Base-by-base conservation (phyloP, 1,140 invertebrate genomes). In the Drosophila takahashii region DNA sequence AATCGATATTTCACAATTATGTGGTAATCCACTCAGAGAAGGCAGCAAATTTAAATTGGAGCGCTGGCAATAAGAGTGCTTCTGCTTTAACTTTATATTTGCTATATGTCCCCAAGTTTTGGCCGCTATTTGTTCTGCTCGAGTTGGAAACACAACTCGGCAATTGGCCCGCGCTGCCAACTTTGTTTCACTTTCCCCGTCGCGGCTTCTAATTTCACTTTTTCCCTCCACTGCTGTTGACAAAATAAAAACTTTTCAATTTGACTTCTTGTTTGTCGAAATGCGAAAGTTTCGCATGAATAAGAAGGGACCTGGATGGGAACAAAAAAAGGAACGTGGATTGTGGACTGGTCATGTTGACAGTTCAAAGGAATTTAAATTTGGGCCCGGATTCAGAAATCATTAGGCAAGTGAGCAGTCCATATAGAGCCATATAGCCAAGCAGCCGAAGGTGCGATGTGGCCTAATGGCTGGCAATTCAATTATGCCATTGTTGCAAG, bases 201-300 rank as follows among this genome's bases (percentile, higher is more conserved):
- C 64, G 72, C 73, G 61, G 72, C 74, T 77, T 69, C 64, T 77
- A 77, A 76, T 77, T 77, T 77, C 53, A 45, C 54, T 77, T 69
- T 59, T 71, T 64, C 45, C 50, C 37, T 67, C 15, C 32, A 47
- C 59, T 26, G 47, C 44, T 79, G 51, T 79, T 61, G 52, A 54
- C 42, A 73, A 81, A 74, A 78, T 51, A 74, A 81, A 81, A 81
- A 81, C 74, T 81, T 81, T 81, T 81, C 69, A 64, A 81, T 81
- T 81, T 74, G 74, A 78, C 59, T 77, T 73, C 53, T 69, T 61
- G 57, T 73, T 69, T 62, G 70, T 39, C 59, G 42, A 76, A 80
- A 76, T 71, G 50, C 47, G 52, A 74, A 81, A 81, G 57, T 81
- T 81, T 73, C 45, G 39, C 48, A 56, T 73, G 59, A 72, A 66